Evolutionary conservation across 2,888 invertebrate genomes (phyloP), one percentile per base, ranked within the genome.

Genomic region (Drosophila bunnanda): DNA sequence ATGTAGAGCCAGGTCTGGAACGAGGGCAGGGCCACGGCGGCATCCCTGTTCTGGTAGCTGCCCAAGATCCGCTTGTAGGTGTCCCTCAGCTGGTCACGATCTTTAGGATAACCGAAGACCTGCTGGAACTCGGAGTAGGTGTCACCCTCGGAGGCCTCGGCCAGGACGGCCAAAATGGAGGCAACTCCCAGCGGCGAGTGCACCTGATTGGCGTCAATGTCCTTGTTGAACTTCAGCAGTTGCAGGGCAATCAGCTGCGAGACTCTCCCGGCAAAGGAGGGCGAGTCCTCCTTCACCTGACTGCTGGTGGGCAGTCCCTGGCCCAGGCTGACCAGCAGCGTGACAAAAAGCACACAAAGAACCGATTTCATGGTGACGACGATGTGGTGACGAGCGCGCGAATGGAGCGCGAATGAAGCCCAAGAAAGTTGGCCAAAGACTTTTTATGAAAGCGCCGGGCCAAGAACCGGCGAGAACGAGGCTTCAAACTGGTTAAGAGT

Each of bases 1-100:
- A 95, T 93, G 79, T 95, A 95, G 82, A 95, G 94, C 93, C 94
- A 95, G 80, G 94, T 95, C 86, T 94, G 94, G 75, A 95, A 92
- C 77, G 95, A 94, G 1, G 95, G 95, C 66, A 88, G 64, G 0
- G 87, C 71, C 9, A 78, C 74, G 3, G 77, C 75, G 4, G 84
- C 80, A 54, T 85, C 89, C 0, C 75, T 80, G 36, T 85, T 80
- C 71, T 90, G 85, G 46, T 91, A 91, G 75, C 81, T 82, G 15
- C 77, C 70, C 48, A 92, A 56, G 22, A 92, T 81, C 3, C 76
- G 64, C 46, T 83, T 82, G 39, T 90, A 92, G 4, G 89, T 88
- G 2, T 78, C 69, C 86, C 92, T 76, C 25, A 92, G 62, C 5
- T 73, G 66, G 0, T 30, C 54, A 5, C 91, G 92, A 69, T 94